phyloP scores from a whole-genome alignment of 2,113 vertebrate species.

The Elaphurus davidianus region DNA sequence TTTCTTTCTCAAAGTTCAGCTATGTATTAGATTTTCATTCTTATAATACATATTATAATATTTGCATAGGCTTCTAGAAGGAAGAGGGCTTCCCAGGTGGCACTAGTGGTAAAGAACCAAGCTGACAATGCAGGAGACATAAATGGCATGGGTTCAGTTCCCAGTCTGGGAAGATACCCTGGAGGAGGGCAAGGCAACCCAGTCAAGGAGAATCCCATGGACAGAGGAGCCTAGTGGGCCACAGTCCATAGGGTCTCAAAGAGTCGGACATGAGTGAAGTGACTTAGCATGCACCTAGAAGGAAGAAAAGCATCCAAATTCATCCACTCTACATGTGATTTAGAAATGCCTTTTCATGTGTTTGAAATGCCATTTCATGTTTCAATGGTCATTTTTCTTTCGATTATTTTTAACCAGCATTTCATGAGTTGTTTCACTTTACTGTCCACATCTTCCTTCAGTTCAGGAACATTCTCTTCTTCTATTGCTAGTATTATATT shows the following conservation, averaged over 20 bases:
- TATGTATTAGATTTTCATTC: neutral
- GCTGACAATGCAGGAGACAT: neutral
- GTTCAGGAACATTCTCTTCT: neutral
- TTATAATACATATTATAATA: neutral
- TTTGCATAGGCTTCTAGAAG: neutral
- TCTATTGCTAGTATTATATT: neutral
- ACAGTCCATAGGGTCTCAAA: neutral
- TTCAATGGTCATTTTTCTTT: neutral
- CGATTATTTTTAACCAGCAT: neutral
- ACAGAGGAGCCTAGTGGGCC: neutral
- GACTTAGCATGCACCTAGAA: neutral
- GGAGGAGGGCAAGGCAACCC: neutral
- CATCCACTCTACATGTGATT: neutral
- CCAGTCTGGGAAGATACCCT: neutral
- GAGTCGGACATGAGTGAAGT: neutral
- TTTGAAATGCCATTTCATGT: no score
- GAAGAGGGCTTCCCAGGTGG: neutral
- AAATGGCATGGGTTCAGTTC: neutral
- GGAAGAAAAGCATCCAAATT: neutral
- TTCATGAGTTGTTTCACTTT: neutral
- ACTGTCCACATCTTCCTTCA: neutral
- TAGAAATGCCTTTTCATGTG: neutral
- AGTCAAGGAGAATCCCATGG: neutral
- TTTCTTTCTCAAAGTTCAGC: neutral
- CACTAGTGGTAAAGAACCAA: neutral